A percentile compares a stretch with the other conserved stretches of the same genome.
These are phyloP conservation scores for Drosophila bunnanda DNA, from an alignment of 2,888 invertebrate genomes.

Conservation along the genomic window DNA sequence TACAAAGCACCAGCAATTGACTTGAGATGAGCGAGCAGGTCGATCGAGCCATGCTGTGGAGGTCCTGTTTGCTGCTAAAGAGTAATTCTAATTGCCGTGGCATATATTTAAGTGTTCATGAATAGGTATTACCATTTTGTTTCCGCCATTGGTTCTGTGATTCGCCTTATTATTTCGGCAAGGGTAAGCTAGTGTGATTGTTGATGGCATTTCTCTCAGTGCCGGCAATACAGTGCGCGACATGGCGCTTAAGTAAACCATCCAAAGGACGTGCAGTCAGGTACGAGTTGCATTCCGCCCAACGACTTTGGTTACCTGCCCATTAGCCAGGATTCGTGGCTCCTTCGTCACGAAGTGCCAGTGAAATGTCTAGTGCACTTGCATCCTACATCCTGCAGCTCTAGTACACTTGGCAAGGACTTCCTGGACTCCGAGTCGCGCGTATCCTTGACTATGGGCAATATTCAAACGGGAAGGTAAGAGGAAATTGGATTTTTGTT, in stretches of 20 bases:
- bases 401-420: slow-evolving; percentile 2
- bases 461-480: slow-evolving; percentile 68
- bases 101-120: too few relatives aligned
- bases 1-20: not conserved
- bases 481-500: slow-evolving; percentile 81
- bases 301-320: slow-evolving; percentile 4
- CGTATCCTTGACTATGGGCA: slow-evolving; percentile 35
- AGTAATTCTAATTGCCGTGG: too few relatives aligned
- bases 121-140: too few relatives aligned
- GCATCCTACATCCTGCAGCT: not conserved
- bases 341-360: slow-evolving; percentile 37
- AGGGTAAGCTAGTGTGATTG: too few relatives aligned
- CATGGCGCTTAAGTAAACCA: slow-evolving; percentile 39
- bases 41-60: not conserved
- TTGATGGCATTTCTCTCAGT: slow-evolving; percentile 37
- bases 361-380: slow-evolving; percentile 59
- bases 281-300: slow-evolving; percentile 22
- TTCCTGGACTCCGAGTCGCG: slow-evolving; percentile 14
- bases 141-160: too few relatives aligned
- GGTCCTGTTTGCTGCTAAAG: not conserved
- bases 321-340: slow-evolving; percentile 9
- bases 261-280: slow-evolving; percentile 38
- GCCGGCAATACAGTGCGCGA: slow-evolving; percentile 19
- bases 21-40: not conserved
- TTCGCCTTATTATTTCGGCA: too few relatives aligned